A percentile compares a stretch with the other conserved stretches of the same genome.
These are phyloP conservation scores for Aplidium turbinatum DNA, from an alignment of 23 tunicate genomes.

Conservation along the genomic window DNA sequence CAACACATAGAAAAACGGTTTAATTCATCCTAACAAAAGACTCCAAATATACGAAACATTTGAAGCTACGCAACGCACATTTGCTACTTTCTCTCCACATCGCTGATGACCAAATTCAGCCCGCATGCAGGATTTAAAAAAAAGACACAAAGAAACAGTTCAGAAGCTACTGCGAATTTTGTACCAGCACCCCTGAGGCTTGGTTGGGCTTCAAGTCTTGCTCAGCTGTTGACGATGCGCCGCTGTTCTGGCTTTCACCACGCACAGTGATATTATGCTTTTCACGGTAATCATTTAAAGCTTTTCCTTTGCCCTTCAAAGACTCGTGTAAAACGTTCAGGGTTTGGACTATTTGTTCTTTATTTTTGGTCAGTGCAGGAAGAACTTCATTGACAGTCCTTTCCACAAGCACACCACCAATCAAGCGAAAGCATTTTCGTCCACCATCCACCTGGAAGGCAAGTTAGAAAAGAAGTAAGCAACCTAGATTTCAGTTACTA, in stretches of 20 bases:
- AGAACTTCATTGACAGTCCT: constrained; percentile 82
- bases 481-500: too few relatives aligned
- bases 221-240: constrained; percentile 3
- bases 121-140: too few relatives aligned
- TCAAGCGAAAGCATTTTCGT: constrained; percentile 75
- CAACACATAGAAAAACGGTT: too few relatives aligned
- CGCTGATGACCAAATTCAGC: too few relatives aligned
- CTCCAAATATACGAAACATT: too few relatives aligned
- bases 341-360: constrained; percentile 32
- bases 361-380: constrained; percentile 81
- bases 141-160: neutral
- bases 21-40: too few relatives aligned
- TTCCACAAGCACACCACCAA: constrained; percentile 90
- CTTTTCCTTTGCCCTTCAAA: constrained; percentile 70
- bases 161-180: constrained; percentile 16
- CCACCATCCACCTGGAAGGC: constrained; percentile 49
- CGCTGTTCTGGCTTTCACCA: constrained; percentile 38
- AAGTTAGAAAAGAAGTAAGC: too few relatives aligned
- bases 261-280: constrained; percentile 79
- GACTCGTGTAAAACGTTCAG: constrained; percentile 46
- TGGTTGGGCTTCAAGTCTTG: constrained; percentile 23
- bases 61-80: too few relatives aligned
- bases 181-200: constrained; percentile 47
- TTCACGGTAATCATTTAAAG: constrained; percentile 74
- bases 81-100: too few relatives aligned